Evolutionary conservation across 1,140 invertebrate genomes (phyloP).

Genomic region (Drosophila pseudoananassae): DNA sequence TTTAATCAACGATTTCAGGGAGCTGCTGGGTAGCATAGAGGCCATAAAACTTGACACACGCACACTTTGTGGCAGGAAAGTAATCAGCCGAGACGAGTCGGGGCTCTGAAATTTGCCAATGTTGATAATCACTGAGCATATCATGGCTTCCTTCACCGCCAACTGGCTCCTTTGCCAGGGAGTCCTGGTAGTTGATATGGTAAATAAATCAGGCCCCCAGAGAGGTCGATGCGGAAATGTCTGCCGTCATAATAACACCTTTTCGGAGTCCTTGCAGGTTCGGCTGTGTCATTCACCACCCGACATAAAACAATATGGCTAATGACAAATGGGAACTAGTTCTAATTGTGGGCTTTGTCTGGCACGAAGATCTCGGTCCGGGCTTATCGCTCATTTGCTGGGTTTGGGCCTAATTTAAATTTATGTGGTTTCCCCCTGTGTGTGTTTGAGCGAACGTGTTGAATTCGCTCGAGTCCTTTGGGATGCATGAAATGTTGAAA

Average conservation of each 20-base stretch:
- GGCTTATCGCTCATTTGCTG: conserved; percentile 43
- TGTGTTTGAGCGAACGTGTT: conserved; percentile 28
- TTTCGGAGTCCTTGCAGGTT: conserved; percentile 8
- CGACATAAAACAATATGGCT: conserved; percentile 43
- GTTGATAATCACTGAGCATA: conserved; percentile 66
- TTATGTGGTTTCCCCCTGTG: conserved; percentile 26
- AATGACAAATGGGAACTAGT: conserved; percentile 51
- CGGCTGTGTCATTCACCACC: conserved; percentile 1
- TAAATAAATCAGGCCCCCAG: conserved; percentile 32
- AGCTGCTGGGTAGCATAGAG: conserved; percentile 13
- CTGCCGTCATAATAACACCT: conserved; percentile 38
- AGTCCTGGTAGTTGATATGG: conserved; percentile 18
- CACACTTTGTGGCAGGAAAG: conserved; percentile 34
- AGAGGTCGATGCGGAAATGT: conserved; percentile 19
- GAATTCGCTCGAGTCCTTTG: conserved; percentile 16
- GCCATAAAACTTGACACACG: conserved; percentile 55
- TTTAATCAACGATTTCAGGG: conserved; percentile 66
- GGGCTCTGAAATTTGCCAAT: conserved; percentile 49
- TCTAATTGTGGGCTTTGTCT: conserved; percentile 45
- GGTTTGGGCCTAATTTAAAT: conserved; percentile 44
- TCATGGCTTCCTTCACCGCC: conserved; percentile 13
- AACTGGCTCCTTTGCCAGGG: background rate
- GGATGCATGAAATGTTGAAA: conserved; percentile 26
- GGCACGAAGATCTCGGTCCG: conserved; percentile 35
- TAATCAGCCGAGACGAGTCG: conserved; percentile 67